A percentile compares a stretch with the other conserved stretches of the same genome.
phyloP scores from a whole-genome alignment of 2,888 invertebrate species.

The Leuctra nigra region DNA sequence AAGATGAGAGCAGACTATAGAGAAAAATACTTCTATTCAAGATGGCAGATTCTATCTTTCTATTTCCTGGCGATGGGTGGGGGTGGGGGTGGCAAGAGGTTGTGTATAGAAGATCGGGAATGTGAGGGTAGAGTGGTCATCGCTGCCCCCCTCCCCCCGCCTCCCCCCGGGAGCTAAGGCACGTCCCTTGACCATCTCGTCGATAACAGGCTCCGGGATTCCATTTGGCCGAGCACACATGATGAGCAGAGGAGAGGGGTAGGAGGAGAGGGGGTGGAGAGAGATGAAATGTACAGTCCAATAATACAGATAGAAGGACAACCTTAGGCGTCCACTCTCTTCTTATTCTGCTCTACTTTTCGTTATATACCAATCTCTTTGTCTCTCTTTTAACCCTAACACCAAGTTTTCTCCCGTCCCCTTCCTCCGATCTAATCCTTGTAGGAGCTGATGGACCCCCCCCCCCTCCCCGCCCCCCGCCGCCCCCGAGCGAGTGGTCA shows the following conservation, averaged over 20 bases:
- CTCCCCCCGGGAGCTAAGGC: slow-evolving; percentile 9
- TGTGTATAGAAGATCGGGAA: no score
- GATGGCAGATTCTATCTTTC: slow-evolving; percentile 25
- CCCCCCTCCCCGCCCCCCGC: slow-evolving; percentile 31
- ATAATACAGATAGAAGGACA: slow-evolving; percentile 17
- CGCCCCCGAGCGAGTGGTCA: slow-evolving; percentile 32
- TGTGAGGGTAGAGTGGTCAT: slow-evolving; percentile 21
- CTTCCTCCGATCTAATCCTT: slow-evolving; percentile 15
- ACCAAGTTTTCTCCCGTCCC: slow-evolving; percentile 22
- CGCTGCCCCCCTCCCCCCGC: slow-evolving; percentile 7
- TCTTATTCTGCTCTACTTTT: slow-evolving; percentile 32
- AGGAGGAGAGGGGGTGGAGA: slow-evolving; percentile 1
- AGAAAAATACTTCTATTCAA: slow-evolving; percentile 4
- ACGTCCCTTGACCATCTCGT: slow-evolving; percentile 28
- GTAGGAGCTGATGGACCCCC: slow-evolving; percentile 21
- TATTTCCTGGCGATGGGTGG: slow-evolving; percentile 12
- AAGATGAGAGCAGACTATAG: not conserved
- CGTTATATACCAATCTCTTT: slow-evolving; percentile 37
- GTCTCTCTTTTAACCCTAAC: slow-evolving; percentile 25
- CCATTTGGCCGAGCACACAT: slow-evolving; percentile 21
- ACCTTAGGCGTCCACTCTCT: slow-evolving; percentile 21
- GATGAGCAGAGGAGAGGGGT: slow-evolving; percentile 19
- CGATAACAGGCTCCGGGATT: slow-evolving; percentile 28
- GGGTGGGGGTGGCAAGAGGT: slow-evolving; percentile 13
- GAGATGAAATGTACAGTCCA: slow-evolving; percentile 19